Conservation (phyloP, 2,888 invertebrate genomes). For the Dastarcus helophoroides region DNA sequence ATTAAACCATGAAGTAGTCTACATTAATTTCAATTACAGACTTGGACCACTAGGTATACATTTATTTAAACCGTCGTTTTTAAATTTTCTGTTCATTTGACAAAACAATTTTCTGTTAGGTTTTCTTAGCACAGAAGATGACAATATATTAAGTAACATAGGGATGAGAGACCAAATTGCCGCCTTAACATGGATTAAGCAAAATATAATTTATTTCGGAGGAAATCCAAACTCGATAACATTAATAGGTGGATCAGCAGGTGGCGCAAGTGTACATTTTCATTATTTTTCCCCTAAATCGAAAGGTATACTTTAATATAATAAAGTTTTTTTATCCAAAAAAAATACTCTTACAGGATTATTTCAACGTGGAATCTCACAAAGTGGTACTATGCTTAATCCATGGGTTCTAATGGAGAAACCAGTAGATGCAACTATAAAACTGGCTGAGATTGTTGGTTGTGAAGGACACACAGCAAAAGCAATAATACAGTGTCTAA, state of each 20-base stretch:
- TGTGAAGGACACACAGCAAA: conserved; percentile 45
- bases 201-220: conserved; percentile 54
- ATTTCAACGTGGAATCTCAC: conserved; percentile 52
- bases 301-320: too few species aligned
- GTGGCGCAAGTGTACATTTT: conserved; percentile 59
- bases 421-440: conserved; percentile 47
- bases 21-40: conserved; percentile 59
- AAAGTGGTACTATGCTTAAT: conserved; percentile 56
- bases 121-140: conserved; percentile 64
- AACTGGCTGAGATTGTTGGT: conserved; percentile 48
- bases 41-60: conserved; percentile 52
- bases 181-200: conserved; percentile 54
- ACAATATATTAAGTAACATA: conserved; percentile 55
- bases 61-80: conserved; percentile 6
- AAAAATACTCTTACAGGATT: conserved; percentile 25
- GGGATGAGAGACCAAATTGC: conserved; percentile 64
- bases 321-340: too few species aligned
- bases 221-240: conserved; percentile 56
- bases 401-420: conserved; percentile 46
- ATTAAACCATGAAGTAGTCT: conserved; percentile 52
- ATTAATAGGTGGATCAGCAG: conserved; percentile 55
- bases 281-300: conserved; percentile 55
- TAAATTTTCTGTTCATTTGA: too few species aligned
- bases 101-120: conserved; percentile 43
- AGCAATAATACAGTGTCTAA: conserved; percentile 53